Evolutionary conservation across 2,888 invertebrate genomes (phyloP).

Genomic region (Chloromyia formosa): DNA sequence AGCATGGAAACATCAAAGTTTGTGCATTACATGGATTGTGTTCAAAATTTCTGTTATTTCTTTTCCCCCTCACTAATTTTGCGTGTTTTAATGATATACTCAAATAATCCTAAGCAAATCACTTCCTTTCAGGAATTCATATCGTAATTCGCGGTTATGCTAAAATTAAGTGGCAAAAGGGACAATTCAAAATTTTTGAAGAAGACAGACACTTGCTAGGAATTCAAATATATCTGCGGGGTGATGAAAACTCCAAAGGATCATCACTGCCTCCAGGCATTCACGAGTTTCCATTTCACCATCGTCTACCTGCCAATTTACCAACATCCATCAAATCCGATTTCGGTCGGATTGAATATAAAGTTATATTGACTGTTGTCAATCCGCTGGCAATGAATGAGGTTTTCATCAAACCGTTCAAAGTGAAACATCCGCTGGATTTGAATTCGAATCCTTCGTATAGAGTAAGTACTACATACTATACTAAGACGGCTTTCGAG

Average conservation of each 20-base stretch:
- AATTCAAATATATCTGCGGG: constrained; percentile 21
- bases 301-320: constrained; percentile 17
- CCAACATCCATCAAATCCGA: constrained; percentile 28
- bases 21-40: too few species aligned
- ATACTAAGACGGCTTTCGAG: background rate
- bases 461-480: background rate
- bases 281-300: constrained; percentile 27
- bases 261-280: constrained; percentile 4
- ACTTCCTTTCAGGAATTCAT: constrained; percentile 62
- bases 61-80: too few species aligned
- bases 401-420: constrained; percentile 19
- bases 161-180: constrained; percentile 60
- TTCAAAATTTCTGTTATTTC: too few species aligned
- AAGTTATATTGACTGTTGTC: constrained; percentile 28
- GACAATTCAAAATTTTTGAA: constrained; percentile 33
- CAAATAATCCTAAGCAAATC: too few species aligned
- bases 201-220: constrained; percentile 14
- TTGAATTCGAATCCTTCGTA: constrained; percentile 18
- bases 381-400: constrained; percentile 11
- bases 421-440: constrained; percentile 17
- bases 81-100: background rate
- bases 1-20: background rate
- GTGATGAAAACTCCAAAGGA: constrained; percentile 1
- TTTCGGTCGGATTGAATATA: constrained; percentile 18
- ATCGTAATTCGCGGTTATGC: constrained; percentile 63